Evolutionary conservation across 2,113 vertebrate genomes (phyloP), one percentile per base, ranked within the genome.

Genomic region (Thryonomys swinderianus): DNA sequence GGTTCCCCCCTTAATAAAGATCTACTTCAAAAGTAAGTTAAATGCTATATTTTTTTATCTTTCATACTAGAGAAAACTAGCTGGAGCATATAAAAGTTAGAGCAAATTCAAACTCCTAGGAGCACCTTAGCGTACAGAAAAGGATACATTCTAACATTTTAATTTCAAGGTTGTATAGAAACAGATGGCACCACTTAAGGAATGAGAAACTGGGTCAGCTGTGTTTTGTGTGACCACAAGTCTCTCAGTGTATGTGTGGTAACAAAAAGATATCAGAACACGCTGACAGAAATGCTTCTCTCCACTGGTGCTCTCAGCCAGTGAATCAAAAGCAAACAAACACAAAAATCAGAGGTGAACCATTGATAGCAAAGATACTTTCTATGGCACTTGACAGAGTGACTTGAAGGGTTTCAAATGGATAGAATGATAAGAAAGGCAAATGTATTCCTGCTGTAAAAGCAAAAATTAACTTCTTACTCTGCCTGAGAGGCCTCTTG

Each of bases 151-250:
- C 90, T 16, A 95, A 74, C 59, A 83, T 76, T 98, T 97, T 30
- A 73, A 42, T 91, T 96, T 97, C 69, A 95, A 97, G 78, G 59
- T 95, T 97, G 74, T 80, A 2, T 14, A 66, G 86, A 95, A 97
- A 96, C 3, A 96, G 23, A 48, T 25, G 5, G 23, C 17, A 73
- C 96, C 37, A 95, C 55, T 37, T 57, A 73, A 93, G 74, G 95
- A 96, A 95, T 21, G 10, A n/a, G 30, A 97, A 98, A 96, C 81
- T 96, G 95, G 86, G 93, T 95, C 93, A 96, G 42, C 25, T 30
- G 84, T 89, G 87, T 93, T 96, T 87, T 93, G 53, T 85, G 10
- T 71, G 48, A 92, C 34, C 21, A 14, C 20, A 73, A n/a, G 86
- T 62, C 14, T 94, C 34, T 40, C 42, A 88, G 48, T 89, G 23